Base-by-base conservation (phyloP, 2,888 invertebrate species). In the Saturnia pavonia region DNA sequence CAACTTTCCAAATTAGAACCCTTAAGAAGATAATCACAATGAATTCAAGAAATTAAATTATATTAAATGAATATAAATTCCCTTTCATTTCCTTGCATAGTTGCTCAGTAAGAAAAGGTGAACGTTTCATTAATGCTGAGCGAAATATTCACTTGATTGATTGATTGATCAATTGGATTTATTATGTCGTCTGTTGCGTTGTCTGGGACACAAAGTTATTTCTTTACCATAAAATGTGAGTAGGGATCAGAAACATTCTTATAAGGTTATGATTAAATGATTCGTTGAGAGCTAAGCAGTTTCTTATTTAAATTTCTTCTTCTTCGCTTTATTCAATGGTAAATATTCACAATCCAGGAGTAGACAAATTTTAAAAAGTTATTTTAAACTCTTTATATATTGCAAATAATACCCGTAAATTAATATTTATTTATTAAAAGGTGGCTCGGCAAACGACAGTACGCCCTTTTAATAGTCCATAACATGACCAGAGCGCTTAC, bases 161-260 rank as follows among this genome's bases (percentile, higher is more conserved):
- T 70, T 51, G 66, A 70, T 42, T 70, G 25, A 68, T 45, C 71
- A 71, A 71, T 68, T 71, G 51, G n/a, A 51, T 68, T 65, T 45
- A 71, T 71, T 65, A 51, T 14, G 27, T 63, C 25, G 68, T 71
- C 65, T 71, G 65, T 45, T 51, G n/a, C 51, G 51, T 25, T 40
- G 40, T 42, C 70, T 67, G 66, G 51, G 16, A 11, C 19, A 12
- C 25, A 66, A 65, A 40, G 65, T 27, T 25, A 12, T 51, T n/a
- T 40, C 11, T 22, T 40, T 69, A 9, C 27, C 22, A 69, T 60
- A 14, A n/a, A 9, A 16, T 60, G 14, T 51, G 9, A 40, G 19
- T 27, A 22, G 7, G 25, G 16, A 51, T 51, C 54, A 25, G 27
- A 34, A 25, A 11, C 34, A 69, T 65, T n/a, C 34, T 40, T 65